Percentiles rank a stretch among this genome's conserved stretches.
phyloP scores from a whole-genome alignment of 2,797 vertebrate species.

The Urophycis tenuis region DNA sequence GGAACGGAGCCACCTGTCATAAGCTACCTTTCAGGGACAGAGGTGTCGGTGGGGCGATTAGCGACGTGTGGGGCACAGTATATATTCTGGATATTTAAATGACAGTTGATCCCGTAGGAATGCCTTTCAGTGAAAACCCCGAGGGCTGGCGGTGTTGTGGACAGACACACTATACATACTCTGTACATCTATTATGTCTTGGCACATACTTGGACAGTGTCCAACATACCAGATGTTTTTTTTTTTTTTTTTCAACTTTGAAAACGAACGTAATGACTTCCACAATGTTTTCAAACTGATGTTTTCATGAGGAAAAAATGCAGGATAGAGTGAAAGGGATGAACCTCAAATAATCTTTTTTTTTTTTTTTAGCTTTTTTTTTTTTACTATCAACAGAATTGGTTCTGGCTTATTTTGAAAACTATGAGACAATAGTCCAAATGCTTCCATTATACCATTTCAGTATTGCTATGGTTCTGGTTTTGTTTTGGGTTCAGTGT shows the following conservation, averaged over 20 bases:
- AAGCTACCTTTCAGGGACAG: constrained; percentile 49
- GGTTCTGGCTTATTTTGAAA: constrained; percentile 14
- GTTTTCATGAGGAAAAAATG: background rate
- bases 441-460: constrained; percentile 35
- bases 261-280: background rate
- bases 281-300: background rate
- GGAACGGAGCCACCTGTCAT: constrained; percentile 17
- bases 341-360: background rate
- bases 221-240: background rate
- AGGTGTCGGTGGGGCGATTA: constrained; percentile 24
- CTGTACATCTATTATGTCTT: background rate
- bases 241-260: background rate
- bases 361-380: too few species aligned
- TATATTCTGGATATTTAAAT: constrained; percentile 11
- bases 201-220: constrained; percentile 5
- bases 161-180: background rate
- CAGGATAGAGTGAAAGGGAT: background rate
- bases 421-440: constrained; percentile 13
- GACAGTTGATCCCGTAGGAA: constrained; percentile 16
- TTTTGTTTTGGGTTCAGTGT: background rate
- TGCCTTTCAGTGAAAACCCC: constrained; percentile 19
- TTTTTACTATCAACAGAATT: constrained; percentile 1
- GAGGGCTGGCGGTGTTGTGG: background rate
- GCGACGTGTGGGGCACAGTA: constrained; percentile 19
- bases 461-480: constrained; percentile 48